Percentiles rank a stretch among this genome's conserved stretches.
Evolutionary conservation across 1,140 invertebrate genomes (phyloP).

Genomic region (Trichonephila clavata): DNA sequence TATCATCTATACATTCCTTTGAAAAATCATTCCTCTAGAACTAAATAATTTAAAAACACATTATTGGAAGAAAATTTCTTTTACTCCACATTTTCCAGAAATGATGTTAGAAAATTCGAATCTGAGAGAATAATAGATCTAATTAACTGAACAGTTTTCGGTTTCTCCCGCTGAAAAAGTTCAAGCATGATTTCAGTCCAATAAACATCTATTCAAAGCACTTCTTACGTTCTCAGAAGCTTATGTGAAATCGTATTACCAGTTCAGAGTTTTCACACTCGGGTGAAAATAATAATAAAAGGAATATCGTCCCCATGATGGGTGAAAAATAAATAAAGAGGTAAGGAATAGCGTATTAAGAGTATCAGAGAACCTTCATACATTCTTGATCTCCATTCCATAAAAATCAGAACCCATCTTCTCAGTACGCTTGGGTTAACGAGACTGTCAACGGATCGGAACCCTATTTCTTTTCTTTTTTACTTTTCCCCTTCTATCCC

Average conservation of each 20-base stretch:
- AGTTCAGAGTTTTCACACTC: not conserved
- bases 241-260: not conserved
- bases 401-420: constrained; percentile 63
- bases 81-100: too few species aligned
- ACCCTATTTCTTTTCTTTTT: not conserved
- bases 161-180: not conserved
- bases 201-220: too few species aligned
- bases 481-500: not conserved
- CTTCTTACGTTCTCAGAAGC: not conserved
- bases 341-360: constrained; percentile 23
- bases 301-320: not conserved
- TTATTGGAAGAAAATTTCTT: too few species aligned
- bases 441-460: constrained; percentile 51
- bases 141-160: constrained; percentile 4
- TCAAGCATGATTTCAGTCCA: too few species aligned
- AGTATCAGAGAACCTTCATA: not conserved
- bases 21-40: too few species aligned
- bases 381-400: constrained; percentile 43
- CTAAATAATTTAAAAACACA: too few species aligned
- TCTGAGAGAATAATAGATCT: not conserved
- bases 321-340: constrained; percentile 30
- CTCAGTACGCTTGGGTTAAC: constrained; percentile 55
- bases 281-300: not conserved
- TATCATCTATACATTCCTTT: too few species aligned
- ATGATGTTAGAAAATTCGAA: too few species aligned